A percentile compares a stretch with the other conserved stretches of the same genome.
Evolutionary conservation across 2,113 vertebrate species (phyloP).

Genomic region (Ptilorrhoa leucosticta): DNA sequence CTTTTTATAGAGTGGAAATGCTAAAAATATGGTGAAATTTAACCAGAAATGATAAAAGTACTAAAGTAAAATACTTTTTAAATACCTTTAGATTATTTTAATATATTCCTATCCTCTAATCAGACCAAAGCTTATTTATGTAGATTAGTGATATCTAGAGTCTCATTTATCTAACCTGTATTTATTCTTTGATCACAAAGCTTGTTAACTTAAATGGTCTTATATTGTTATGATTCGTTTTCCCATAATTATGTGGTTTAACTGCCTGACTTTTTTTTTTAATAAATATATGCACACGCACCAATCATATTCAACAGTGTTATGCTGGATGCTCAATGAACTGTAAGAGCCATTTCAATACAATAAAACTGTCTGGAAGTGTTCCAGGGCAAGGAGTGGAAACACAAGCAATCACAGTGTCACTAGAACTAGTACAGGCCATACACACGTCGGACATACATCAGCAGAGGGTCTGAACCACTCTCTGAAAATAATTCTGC

Average conservation of each 20-base stretch:
- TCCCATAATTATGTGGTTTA: constrained; percentile 73
- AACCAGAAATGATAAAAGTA: constrained; percentile 1
- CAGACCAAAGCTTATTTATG: constrained; percentile 71
- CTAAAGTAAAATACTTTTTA: constrained; percentile 40
- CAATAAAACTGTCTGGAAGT: constrained; percentile 78
- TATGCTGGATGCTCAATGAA: constrained; percentile 79
- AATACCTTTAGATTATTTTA: constrained; percentile 64
- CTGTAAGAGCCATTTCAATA: constrained; percentile 82
- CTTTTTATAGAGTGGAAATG: background rate
- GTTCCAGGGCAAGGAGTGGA: constrained; percentile 67
- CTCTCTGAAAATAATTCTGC: constrained; percentile 25
- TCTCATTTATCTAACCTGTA: constrained; percentile 76
- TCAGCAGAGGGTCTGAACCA: constrained; percentile 37
- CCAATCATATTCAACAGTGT: constrained; percentile 77
- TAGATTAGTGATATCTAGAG: constrained; percentile 72
- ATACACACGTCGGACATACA: background rate
- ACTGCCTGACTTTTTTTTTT: constrained; percentile 65
- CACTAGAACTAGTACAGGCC: constrained; percentile 48
- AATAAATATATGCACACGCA: constrained; percentile 73
- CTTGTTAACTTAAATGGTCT: constrained; percentile 79
- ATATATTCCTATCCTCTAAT: constrained; percentile 71
- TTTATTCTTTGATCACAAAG: constrained; percentile 80
- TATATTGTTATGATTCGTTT: constrained; percentile 79
- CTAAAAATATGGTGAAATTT: constrained; percentile 21
- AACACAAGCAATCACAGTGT: constrained; percentile 64